phyloP scores from a whole-genome alignment of 1,140 invertebrate species.

The Hylyphantes graminicola region DNA sequence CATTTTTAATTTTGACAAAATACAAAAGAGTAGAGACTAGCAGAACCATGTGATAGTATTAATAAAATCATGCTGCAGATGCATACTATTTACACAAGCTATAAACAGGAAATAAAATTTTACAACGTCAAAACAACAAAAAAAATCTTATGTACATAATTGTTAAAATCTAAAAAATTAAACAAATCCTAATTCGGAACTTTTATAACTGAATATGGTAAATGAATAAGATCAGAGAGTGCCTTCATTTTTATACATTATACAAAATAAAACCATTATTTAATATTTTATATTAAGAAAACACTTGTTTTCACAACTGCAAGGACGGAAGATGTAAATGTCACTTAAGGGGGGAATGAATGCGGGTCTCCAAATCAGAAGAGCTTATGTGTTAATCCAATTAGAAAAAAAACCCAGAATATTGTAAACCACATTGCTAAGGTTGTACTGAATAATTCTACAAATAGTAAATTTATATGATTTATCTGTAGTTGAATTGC shows the following conservation, averaged over 20 bases:
- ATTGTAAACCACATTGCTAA: neutral
- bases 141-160: conserved; percentile 17
- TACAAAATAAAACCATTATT: no score
- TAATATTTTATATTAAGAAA: neutral
- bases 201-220: neutral
- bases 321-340: conserved; percentile 28
- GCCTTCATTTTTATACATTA: neutral
- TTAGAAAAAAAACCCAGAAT: neutral
- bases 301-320: conserved; percentile 1
- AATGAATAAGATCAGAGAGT: neutral
- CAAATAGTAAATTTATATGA: no score
- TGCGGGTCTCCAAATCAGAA: no score
- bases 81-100: conserved; percentile 13
- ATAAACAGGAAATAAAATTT: conserved; percentile 2
- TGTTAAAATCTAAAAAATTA: conserved; percentile 15
- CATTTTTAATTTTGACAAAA: conserved; percentile 27
- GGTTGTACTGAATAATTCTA: no score
- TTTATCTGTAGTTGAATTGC: no score
- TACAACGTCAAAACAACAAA: conserved; percentile 10
- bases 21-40: conserved; percentile 22
- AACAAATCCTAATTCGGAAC: neutral
- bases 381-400: neutral
- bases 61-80: conserved; percentile 22
- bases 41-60: conserved; percentile 14
- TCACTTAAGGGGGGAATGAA: neutral